Evolutionary conservation across 2,797 vertebrate species (phyloP).

Genomic region (Columba guinea): DNA sequence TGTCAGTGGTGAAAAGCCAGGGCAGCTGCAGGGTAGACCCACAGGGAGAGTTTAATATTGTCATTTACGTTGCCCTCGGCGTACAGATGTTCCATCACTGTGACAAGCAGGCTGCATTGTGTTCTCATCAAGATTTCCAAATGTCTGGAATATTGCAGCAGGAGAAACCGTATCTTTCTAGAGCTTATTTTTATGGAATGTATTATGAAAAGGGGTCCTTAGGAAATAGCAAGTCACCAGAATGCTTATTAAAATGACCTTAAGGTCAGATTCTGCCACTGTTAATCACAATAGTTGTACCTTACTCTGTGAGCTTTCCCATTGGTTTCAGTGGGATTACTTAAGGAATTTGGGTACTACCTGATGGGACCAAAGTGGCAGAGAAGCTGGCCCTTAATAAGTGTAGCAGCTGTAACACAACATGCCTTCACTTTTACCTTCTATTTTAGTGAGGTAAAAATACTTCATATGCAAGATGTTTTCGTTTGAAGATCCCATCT

Average conservation of each 20-base stretch:
- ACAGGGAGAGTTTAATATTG: neutral
- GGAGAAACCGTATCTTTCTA: neutral
- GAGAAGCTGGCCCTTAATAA: neutral
- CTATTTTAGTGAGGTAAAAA: neutral
- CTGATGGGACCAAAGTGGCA: neutral
- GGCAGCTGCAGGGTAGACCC: neutral
- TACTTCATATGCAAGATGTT: neutral
- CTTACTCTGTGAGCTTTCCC: conserved; percentile 35
- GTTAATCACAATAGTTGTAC: conserved; percentile 58
- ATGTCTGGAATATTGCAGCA: neutral
- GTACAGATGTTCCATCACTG: neutral
- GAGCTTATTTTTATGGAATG: conserved; percentile 51
- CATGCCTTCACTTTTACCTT: neutral
- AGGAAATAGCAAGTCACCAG: conserved; percentile 39
- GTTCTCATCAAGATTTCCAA: conserved; percentile 1
- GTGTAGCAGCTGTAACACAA: neutral
- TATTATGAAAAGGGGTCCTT: conserved; percentile 23
- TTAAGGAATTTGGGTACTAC: conserved; percentile 34
- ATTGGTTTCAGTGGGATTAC: conserved; percentile 38
- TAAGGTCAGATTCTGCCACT: conserved; percentile 60
- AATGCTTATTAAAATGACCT: conserved; percentile 66
- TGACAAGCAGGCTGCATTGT: neutral
- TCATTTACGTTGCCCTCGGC: neutral
- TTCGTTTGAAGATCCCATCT: neutral
- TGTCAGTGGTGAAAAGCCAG: neutral